Evolutionary conservation across 1,140 invertebrate species (phyloP).

Genomic region (Pomphorhynchus laevis): DNA sequence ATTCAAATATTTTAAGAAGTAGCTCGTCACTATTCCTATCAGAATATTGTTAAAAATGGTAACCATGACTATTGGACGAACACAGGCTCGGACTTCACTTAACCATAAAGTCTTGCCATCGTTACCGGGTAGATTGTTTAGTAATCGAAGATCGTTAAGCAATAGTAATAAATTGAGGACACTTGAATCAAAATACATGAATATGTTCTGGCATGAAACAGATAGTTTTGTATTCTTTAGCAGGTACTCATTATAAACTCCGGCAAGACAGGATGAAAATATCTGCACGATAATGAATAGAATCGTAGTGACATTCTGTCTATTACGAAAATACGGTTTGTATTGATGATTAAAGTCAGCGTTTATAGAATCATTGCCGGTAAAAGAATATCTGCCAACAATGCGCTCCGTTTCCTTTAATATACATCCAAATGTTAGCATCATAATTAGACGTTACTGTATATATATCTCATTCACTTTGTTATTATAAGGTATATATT

Average conservation of each 20-base stretch:
- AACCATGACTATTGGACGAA: conserved; percentile 31
- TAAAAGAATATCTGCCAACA: neutral
- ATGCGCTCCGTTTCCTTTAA: conserved; percentile 26
- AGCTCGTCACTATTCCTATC: conserved; percentile 59
- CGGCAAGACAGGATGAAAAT: conserved; percentile 57
- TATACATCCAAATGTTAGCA: conserved; percentile 56
- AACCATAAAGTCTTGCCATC: neutral
- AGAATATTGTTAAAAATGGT: conserved; percentile 56
- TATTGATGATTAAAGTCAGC: conserved; percentile 21
- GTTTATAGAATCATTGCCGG: conserved; percentile 11
- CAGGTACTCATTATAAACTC: conserved; percentile 76
- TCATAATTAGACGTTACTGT: no score
- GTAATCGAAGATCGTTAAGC: no score
- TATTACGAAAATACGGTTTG: conserved; percentile 34
- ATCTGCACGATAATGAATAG: conserved; percentile 30
- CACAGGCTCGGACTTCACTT: conserved; percentile 19
- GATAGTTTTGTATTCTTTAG: conserved; percentile 43
- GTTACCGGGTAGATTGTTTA: neutral
- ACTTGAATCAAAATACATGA: conserved; percentile 75
- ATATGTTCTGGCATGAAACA: conserved; percentile 66
- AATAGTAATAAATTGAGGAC: conserved; percentile 41
- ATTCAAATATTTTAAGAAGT: conserved; percentile 60
- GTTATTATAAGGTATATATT: no score
- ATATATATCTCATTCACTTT: no score
- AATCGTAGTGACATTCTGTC: no score